phyloP scores from a whole-genome alignment of 2,113 vertebrate genomes.

The Podiceps cristatus region DNA sequence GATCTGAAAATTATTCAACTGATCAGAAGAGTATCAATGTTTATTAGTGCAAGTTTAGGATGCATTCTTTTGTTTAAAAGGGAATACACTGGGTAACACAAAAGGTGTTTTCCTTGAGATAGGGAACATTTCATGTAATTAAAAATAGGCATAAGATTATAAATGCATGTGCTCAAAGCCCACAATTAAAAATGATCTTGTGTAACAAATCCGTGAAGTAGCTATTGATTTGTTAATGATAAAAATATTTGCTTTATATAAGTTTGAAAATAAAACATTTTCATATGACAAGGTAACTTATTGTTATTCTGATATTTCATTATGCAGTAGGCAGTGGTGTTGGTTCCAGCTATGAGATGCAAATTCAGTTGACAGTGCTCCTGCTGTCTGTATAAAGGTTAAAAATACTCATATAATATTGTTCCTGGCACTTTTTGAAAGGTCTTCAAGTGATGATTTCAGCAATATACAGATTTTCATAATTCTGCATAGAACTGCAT shows the following conservation, averaged over 20 bases:
- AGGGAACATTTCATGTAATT: neutral
- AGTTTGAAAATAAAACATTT: slow-evolving; percentile 11
- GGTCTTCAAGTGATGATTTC: slow-evolving; percentile 45
- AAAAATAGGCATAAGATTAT: neutral
- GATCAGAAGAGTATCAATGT: neutral
- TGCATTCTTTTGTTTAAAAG: neutral
- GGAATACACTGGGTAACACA: neutral
- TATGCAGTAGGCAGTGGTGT: slow-evolving; percentile 33
- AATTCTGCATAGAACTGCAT: slow-evolving; percentile 6
- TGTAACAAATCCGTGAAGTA: neutral
- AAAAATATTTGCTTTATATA: neutral
- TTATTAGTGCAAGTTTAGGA: neutral
- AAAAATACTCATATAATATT: slow-evolving; percentile 56
- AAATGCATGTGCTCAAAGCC: neutral
- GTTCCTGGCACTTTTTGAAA: slow-evolving; percentile 45
- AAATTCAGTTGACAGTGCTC: slow-evolving; percentile 54
- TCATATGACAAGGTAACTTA: slow-evolving; percentile 58
- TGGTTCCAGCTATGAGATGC: slow-evolving; percentile 60
- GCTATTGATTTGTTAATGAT: neutral
- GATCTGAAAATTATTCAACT: neutral
- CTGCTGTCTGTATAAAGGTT: slow-evolving; percentile 64
- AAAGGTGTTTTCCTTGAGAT: neutral
- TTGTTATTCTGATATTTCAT: slow-evolving; percentile 63
- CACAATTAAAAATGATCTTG: neutral
- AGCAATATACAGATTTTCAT: slow-evolving; percentile 36